Evolutionary conservation across 2,113 vertebrate species (phyloP).

Genomic region (Eptatretus burgeri): DNA sequence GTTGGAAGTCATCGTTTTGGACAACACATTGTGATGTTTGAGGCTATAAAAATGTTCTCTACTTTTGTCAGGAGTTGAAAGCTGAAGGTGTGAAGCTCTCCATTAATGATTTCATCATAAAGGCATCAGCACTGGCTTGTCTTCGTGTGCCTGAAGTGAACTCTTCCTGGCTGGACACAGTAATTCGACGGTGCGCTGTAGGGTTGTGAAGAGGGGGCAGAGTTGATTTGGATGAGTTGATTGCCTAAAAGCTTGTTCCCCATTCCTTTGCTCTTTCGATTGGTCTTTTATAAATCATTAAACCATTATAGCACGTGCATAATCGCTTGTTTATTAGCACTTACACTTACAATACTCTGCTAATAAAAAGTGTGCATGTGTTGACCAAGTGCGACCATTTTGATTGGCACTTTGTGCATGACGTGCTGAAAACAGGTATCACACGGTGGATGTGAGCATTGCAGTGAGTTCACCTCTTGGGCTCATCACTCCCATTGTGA

Average conservation of each 20-base stretch:
- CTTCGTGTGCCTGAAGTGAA: slow-evolving; percentile 88
- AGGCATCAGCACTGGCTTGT: slow-evolving; percentile 72
- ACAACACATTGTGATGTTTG: not conserved
- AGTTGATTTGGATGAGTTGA: not conserved
- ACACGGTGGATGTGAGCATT: slow-evolving; percentile 64
- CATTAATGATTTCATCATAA: slow-evolving; percentile 89
- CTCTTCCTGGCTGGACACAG: slow-evolving; percentile 87
- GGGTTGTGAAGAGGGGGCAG: not conserved
- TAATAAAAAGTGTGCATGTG: not conserved
- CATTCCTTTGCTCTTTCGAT: not conserved
- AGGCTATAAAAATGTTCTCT: not conserved
- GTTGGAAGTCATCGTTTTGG: not conserved
- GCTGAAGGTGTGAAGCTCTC: slow-evolving; percentile 56
- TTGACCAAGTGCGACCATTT: not conserved
- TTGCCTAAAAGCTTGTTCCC: not conserved
- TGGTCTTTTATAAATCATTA: not conserved
- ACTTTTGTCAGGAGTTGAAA: slow-evolving; percentile 34
- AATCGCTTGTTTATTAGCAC: not conserved
- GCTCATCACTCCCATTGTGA: slow-evolving; percentile 91
- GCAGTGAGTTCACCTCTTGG: slow-evolving; percentile 66
- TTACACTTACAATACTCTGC: not conserved
- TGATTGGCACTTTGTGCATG: not conserved
- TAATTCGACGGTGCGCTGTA: slow-evolving; percentile 64
- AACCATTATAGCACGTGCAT: not conserved
- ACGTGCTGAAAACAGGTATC: slow-evolving; percentile 28